These are phyloP conservation scores for Xenus cinereus DNA, from an alignment of 2,113 vertebrate species.

Conservation along the genomic window DNA sequence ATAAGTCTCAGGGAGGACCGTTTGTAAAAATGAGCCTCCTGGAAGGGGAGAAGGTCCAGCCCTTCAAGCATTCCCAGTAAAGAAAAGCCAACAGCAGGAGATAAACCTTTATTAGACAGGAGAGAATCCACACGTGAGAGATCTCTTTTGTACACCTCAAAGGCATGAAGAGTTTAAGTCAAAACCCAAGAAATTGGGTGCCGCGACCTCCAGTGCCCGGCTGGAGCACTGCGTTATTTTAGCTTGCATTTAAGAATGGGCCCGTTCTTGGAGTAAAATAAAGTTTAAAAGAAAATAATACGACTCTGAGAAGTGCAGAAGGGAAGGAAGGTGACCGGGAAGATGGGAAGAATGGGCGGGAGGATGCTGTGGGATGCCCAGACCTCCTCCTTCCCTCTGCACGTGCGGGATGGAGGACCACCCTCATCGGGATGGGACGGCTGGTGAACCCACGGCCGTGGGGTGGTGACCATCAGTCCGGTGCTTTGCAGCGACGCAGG, in stretches of 20 bases:
- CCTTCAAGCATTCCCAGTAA: not conserved
- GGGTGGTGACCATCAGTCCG: not conserved
- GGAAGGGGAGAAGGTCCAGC: not conserved
- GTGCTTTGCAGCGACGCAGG: not conserved
- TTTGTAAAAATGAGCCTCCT: not conserved
- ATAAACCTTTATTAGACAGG: not conserved
- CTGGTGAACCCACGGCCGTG: fast-evolving
- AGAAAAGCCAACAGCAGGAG: not conserved
- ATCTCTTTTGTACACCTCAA: not conserved
- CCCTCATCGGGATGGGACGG: not conserved
- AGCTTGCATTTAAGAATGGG: not conserved
- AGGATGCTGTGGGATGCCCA: not conserved
- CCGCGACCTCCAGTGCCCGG: fast-evolving
- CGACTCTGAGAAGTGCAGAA: not conserved
- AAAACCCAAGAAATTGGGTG: not conserved
- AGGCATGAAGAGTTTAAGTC: not conserved
- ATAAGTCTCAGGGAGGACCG: not conserved
- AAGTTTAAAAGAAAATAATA: not conserved
- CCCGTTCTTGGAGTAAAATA: not conserved
- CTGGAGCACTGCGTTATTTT: not conserved
- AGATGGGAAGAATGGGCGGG: fast-evolving
- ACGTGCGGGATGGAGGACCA: not conserved
- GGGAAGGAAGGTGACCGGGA: not conserved
- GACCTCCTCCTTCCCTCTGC: not conserved
- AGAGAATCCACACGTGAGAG: not conserved